Evolutionary conservation across 2,888 invertebrate genomes (phyloP).

Genomic region (Pycnomerus fuliginosus): DNA sequence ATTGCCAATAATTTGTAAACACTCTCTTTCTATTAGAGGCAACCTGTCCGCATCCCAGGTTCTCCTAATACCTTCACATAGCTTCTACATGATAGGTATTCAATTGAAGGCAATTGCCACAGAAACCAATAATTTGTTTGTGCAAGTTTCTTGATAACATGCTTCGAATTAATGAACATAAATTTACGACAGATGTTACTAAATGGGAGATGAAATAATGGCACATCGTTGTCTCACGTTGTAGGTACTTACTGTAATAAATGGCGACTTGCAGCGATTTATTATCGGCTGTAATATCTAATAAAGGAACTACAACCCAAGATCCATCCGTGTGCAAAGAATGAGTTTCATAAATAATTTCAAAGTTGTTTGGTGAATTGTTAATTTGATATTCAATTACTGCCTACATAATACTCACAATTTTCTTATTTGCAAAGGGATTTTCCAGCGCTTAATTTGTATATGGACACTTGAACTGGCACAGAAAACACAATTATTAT

Average conservation of each 20-base stretch:
- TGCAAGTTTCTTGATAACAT: constrained; percentile 9
- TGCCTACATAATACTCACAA: too few species aligned
- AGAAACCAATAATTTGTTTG: too few species aligned
- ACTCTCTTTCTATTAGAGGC: constrained; percentile 17
- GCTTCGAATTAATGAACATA: constrained; percentile 7
- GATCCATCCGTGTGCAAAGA: too few species aligned
- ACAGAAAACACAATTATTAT: too few species aligned
- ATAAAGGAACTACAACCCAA: too few species aligned
- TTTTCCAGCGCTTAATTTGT: too few species aligned
- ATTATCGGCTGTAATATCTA: too few species aligned
- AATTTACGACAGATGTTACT: constrained; percentile 11
- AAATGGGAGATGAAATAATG: constrained; percentile 14
- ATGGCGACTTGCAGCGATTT: constrained; percentile 9
- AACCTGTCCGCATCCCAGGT: constrained; percentile 10
- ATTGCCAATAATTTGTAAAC: constrained; percentile 23
- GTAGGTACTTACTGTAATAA: constrained; percentile 1
- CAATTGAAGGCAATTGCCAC: constrained; percentile 11
- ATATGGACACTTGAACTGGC: too few species aligned
- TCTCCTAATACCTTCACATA: constrained; percentile 1
- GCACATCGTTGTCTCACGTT: constrained; percentile 7
- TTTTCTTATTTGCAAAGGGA: too few species aligned
- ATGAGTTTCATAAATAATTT: too few species aligned
- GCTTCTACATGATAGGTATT: constrained; percentile 2
- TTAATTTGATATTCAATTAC: too few species aligned
- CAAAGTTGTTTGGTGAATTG: too few species aligned